phyloP scores from a whole-genome alignment of 2,797 vertebrate species.

The Myripristis jacobus region DNA sequence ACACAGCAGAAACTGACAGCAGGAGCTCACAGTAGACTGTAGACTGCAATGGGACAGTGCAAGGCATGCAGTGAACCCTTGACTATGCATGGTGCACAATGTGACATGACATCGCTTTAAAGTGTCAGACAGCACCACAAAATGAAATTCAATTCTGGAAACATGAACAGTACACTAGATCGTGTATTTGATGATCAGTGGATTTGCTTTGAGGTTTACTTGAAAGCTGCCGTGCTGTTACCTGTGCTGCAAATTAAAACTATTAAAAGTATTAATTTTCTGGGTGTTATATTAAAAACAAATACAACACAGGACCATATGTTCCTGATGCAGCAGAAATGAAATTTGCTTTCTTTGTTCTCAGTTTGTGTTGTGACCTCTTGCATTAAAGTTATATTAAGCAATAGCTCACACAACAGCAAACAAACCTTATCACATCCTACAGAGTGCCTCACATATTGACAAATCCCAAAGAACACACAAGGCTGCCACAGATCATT shows the following conservation, averaged over 20 bases:
- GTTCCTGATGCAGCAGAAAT: conserved; percentile 4
- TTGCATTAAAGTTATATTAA: conserved; percentile 11
- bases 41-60: background rate
- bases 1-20: background rate
- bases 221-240: background rate
- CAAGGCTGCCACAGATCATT: conserved; percentile 34
- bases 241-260: background rate
- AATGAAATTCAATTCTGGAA: background rate
- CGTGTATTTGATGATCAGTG: too few relatives aligned
- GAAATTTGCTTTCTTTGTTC: conserved; percentile 18
- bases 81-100: background rate
- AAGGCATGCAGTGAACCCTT: background rate
- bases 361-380: conserved; percentile 13
- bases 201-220: background rate
- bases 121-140: background rate
- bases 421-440: conserved; percentile 32
- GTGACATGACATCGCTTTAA: conserved; percentile 6
- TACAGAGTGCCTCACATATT: conserved; percentile 34
- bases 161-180: background rate
- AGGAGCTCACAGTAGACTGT: background rate
- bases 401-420: conserved; percentile 31
- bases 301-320: background rate
- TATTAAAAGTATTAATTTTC: too few relatives aligned
- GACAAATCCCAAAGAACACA: conserved; percentile 55
- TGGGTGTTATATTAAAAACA: conserved; percentile 4